These are phyloP conservation scores for Adelosebastes latens DNA, from an alignment of 2,797 vertebrate species.

Conservation along the genomic window DNA sequence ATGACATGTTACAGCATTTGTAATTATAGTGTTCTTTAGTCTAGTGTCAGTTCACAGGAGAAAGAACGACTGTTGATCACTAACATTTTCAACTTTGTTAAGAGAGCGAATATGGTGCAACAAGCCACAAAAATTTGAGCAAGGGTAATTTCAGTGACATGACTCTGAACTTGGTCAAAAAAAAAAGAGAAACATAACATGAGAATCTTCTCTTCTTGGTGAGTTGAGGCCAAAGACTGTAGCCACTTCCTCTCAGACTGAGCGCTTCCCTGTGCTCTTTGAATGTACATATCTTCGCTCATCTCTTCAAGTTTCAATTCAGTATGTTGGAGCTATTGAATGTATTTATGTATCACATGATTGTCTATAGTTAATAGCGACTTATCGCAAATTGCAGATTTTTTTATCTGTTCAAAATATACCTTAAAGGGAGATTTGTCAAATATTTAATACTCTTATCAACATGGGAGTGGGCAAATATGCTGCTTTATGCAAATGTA, in stretches of 20 bases:
- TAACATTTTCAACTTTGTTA: constrained; percentile 18
- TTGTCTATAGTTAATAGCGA: too few species aligned
- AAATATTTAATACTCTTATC: too few species aligned
- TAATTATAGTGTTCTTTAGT: not conserved
- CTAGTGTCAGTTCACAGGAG: not conserved
- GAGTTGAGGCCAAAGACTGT: constrained; percentile 3
- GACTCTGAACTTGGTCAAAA: not conserved
- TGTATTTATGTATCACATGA: too few species aligned
- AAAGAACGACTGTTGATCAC: not conserved
- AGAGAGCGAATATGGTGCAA: constrained; percentile 8
- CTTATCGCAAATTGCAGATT: too few species aligned
- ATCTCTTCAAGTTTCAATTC: constrained; percentile 11
- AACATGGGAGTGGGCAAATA: too few species aligned
- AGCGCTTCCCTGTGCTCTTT: constrained; percentile 36
- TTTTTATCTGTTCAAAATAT: too few species aligned
- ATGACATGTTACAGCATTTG: not conserved
- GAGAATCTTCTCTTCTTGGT: constrained; percentile 30
- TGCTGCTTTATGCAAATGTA: too few species aligned
- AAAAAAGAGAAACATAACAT: not conserved
- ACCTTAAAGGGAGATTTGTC: too few species aligned
- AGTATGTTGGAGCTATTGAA: not conserved
- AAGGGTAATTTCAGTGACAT: constrained; percentile 15
- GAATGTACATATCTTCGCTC: constrained; percentile 3
- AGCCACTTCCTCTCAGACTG: constrained; percentile 64
- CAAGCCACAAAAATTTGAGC: constrained; percentile 37